These are phyloP conservation scores for Andrena bucephala DNA, from an alignment of 2,888 invertebrate genomes.

Conservation along the genomic window DNA sequence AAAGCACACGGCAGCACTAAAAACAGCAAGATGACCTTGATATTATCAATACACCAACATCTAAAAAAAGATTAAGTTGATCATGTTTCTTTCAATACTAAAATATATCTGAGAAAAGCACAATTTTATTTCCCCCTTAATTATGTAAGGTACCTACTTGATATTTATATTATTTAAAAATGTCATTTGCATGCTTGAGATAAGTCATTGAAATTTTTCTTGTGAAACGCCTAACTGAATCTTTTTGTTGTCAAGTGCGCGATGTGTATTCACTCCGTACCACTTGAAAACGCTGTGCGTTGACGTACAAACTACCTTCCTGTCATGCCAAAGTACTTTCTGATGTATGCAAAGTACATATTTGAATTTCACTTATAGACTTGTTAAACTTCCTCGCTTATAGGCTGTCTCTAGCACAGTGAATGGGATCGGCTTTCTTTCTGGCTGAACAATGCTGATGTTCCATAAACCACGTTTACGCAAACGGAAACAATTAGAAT, in stretches of 20 bases:
- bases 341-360: slow-evolving; percentile 52
- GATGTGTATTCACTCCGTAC: neutral
- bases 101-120: no score
- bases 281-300: slow-evolving; percentile 14
- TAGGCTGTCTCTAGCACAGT: slow-evolving; percentile 1
- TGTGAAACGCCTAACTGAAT: no score
- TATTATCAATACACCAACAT: no score
- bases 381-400: slow-evolving; percentile 42
- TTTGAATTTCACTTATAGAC: slow-evolving; percentile 52
- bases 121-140: no score
- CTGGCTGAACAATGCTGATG: neutral
- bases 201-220: no score
- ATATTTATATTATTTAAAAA: no score
- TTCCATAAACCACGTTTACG: neutral
- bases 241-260: neutral
- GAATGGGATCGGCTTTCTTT: slow-evolving; percentile 32
- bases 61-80: no score
- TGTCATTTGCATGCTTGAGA: no score
- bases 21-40: no score
- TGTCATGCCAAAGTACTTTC: slow-evolving; percentile 31
- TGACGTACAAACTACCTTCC: slow-evolving; percentile 20
- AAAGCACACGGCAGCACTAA: no score
- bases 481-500: neutral
- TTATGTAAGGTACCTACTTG: no score
- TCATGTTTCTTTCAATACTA: no score